phyloP scores from a whole-genome alignment of 1,140 invertebrate species.

The Stegodyphus dumicola region DNA sequence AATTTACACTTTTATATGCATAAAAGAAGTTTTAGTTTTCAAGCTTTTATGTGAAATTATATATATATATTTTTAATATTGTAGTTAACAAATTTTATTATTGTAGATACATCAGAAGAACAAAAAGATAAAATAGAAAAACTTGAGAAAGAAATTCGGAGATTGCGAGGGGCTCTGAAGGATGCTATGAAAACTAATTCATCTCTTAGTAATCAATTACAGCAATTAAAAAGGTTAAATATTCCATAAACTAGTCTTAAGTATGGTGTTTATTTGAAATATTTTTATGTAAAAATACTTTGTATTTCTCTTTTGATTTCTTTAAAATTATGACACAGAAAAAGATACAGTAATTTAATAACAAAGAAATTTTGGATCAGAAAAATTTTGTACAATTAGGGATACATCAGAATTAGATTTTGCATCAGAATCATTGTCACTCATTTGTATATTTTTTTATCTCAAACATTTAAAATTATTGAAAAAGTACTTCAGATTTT shows the following conservation, averaged over 20 bases:
- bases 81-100: no score
- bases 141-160: constrained; percentile 62
- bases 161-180: constrained; percentile 56
- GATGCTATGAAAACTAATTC: constrained; percentile 62
- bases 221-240: constrained; percentile 47
- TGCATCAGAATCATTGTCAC: no score
- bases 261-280: background rate
- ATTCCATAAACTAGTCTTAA: background rate
- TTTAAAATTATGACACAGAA: background rate
- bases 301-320: background rate
- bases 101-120: constrained; percentile 31
- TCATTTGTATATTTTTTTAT: no score
- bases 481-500: no score
- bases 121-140: constrained; percentile 51
- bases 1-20: no score
- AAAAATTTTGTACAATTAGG: background rate
- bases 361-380: background rate
- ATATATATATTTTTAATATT: no score
- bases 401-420: no score
- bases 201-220: constrained; percentile 51
- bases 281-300: background rate
- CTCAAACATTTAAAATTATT: no score
- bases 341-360: background rate
- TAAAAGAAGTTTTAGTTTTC: no score
- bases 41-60: no score